Percentiles rank a stretch among this genome's conserved stretches.
phyloP scores from a whole-genome alignment of 2,113 vertebrate species.

The Phoxinus phoxinus region DNA sequence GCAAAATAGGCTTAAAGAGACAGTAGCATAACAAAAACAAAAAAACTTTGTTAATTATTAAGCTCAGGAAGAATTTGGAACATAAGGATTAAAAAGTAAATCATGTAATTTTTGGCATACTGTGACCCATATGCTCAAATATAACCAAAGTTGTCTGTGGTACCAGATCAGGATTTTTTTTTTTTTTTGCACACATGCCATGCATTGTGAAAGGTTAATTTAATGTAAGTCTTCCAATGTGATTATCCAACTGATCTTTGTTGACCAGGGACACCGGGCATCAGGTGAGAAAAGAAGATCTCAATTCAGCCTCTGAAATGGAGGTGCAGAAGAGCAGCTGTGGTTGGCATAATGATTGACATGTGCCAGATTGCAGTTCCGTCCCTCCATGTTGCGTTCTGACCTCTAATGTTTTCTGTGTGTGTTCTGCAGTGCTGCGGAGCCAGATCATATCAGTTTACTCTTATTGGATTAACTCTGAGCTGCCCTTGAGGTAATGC shows the following conservation, averaged over 20 bases:
- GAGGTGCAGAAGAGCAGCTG: slow-evolving; percentile 48
- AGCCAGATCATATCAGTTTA: slow-evolving; percentile 41
- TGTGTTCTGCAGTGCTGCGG: slow-evolving; percentile 33
- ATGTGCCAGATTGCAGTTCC: slow-evolving; percentile 43
- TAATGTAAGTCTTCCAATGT: slow-evolving; percentile 48
- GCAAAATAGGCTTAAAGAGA: not conserved
- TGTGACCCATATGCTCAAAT: slow-evolving; percentile 35
- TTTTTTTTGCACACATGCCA: slow-evolving; percentile 25
- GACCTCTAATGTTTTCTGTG: slow-evolving; percentile 37
- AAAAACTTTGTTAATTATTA: not conserved
- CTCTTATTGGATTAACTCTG: slow-evolving; percentile 49
- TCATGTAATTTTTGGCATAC: not conserved
- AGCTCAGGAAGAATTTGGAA: not conserved
- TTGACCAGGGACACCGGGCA: slow-evolving; percentile 26
- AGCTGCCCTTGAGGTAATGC: slow-evolving; percentile 50
- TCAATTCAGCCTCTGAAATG: slow-evolving; percentile 35
- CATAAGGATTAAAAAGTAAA: not conserved
- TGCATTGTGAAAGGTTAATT: slow-evolving; percentile 54
- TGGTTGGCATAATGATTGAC: slow-evolving; percentile 46
- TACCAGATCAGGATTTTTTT: slow-evolving; percentile 22
- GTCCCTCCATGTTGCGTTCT: slow-evolving; percentile 13
- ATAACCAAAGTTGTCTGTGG: slow-evolving; percentile 34
- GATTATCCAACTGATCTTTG: slow-evolving; percentile 54
- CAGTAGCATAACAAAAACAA: not conserved
- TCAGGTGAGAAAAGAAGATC: slow-evolving; percentile 45